Evolutionary conservation across 2,797 vertebrate species (phyloP).

Genomic region (Chrysolophus pictus): DNA sequence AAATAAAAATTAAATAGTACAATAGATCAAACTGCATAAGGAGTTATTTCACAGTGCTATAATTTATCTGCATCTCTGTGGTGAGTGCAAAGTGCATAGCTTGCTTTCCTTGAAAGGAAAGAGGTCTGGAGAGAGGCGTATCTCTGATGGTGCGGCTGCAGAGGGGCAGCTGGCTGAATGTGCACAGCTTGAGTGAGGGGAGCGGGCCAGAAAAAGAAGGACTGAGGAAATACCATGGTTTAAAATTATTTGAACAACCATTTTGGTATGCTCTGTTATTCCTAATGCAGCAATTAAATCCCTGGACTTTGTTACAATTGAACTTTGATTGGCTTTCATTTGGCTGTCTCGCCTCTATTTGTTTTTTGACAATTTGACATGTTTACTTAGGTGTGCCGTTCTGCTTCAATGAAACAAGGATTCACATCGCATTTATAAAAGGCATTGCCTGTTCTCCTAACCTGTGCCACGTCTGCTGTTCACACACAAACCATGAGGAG

Average conservation of each 20-base stretch:
- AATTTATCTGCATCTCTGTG: neutral
- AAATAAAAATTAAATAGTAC: neutral
- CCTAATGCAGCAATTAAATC: neutral
- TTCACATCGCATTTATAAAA: neutral
- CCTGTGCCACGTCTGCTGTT: neutral
- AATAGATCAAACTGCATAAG: neutral
- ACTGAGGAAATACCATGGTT: neutral
- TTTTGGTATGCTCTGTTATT: neutral
- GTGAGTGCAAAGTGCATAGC: neutral
- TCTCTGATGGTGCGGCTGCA: neutral
- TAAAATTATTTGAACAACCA: neutral
- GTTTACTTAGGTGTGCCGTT: neutral
- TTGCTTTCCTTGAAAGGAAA: constrained; percentile 9
- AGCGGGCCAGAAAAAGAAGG: neutral
- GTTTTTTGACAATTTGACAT: neutral
- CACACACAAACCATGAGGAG: neutral
- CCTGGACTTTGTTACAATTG: neutral
- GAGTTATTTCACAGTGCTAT: neutral
- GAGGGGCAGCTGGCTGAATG: neutral
- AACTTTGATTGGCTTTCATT: neutral
- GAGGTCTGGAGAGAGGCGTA: neutral
- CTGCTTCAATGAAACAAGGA: neutral
- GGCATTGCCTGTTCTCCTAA: neutral
- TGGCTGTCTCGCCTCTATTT: neutral
- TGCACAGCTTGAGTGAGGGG: neutral